Evolutionary conservation across 2,797 vertebrate genomes (phyloP).

Genomic region (Odontamblyopus rebecca): DNA sequence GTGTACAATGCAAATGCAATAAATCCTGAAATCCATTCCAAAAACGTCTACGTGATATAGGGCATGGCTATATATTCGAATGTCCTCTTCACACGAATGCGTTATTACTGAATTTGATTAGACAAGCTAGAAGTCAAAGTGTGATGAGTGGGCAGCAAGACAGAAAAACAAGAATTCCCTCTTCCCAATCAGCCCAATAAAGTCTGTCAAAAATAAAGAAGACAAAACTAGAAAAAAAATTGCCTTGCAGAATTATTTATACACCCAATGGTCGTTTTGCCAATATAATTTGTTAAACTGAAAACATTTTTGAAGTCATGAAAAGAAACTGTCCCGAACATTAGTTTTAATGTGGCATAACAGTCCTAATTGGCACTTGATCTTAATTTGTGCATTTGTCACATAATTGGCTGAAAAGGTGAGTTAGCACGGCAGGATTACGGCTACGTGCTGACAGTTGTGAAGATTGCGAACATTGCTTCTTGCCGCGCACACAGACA

Average conservation of each 20-base stretch:
- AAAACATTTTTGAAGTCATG: background rate
- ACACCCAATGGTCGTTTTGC: background rate
- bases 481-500: constrained; percentile 28
- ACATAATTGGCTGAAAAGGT: constrained; percentile 20
- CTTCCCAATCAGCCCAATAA: background rate
- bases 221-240: background rate
- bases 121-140: background rate
- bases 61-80: background rate
- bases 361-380: constrained; percentile 23
- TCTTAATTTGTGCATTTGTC: constrained; percentile 8
- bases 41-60: background rate
- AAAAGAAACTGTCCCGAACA: constrained; percentile 8
- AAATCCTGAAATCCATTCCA: background rate
- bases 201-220: background rate
- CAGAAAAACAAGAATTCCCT: background rate
- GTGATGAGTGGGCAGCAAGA: background rate
- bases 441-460: constrained; percentile 5
- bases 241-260: background rate
- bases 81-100: background rate
- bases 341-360: background rate
- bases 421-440: constrained; percentile 16
- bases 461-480: constrained; percentile 27
- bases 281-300: background rate
- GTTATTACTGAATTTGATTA: background rate
- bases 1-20: background rate